These are phyloP conservation scores for Felis catus DNA, from an alignment of 2,113 vertebrate genomes.

Conservation along the genomic window F.catus_Fca126_mat1.0 CM031420.1:107430001-107430500, in stretches of 20 bases:
- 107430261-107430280: neutral
- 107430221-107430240: no score
- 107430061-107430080: no score
- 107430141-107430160: no score
- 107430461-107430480: neutral
- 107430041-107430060: neutral
- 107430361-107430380: neutral
- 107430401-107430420: neutral
- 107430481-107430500: neutral
- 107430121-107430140: no score
- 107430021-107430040: conserved; percentile 30
- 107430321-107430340: neutral
- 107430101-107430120: no score
- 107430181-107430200: no score
- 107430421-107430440: neutral
- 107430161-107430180: no score
- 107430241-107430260: neutral
- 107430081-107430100: no score
- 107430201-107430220: no score
- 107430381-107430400: neutral
- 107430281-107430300: conserved; percentile 8
- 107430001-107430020: neutral
- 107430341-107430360: neutral
- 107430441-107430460: neutral
- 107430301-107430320: neutral